Percentiles rank a stretch among this genome's conserved stretches.
phyloP scores from a whole-genome alignment of 2,113 vertebrate species.

The Eclectus roratus region DNA sequence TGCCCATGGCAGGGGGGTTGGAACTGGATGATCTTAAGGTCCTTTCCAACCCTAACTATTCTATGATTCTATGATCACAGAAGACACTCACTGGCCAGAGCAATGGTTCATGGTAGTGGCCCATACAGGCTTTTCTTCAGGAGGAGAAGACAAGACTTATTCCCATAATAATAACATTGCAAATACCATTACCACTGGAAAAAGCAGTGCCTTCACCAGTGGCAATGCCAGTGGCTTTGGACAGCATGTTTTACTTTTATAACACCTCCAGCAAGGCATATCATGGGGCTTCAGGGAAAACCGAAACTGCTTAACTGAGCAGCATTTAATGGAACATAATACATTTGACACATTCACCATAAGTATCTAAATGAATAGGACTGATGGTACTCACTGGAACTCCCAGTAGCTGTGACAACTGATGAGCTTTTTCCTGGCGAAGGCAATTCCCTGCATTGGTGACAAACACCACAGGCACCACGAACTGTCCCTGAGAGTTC shows the following conservation, averaged over 20 bases:
- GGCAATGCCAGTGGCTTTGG: background rate
- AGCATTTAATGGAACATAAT: background rate
- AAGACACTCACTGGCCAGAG: background rate
- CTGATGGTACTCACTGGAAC: conserved; percentile 78
- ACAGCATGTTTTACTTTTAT: background rate
- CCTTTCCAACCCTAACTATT: too few relatives aligned
- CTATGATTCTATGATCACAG: background rate
- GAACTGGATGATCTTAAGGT: too few relatives aligned
- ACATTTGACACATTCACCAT: background rate
- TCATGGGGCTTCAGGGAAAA: background rate
- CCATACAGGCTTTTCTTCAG: background rate
- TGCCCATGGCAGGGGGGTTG: too few relatives aligned
- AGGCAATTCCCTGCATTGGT: conserved; percentile 91
- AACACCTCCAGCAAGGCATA: background rate
- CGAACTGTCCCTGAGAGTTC: conserved; percentile 77
- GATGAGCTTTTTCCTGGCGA: conserved; percentile 82
- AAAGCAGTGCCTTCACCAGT: background rate
- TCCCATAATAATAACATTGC: background rate
- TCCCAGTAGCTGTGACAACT: conserved; percentile 82
- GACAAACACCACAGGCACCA: conserved; percentile 88
- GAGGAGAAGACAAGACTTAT: background rate
- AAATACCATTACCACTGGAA: background rate
- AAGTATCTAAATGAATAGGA: background rate
- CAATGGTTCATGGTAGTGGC: background rate
- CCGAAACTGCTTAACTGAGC: background rate